Evolutionary conservation across 2,797 vertebrate species (phyloP).

Genomic region (Sebastes minor): DNA sequence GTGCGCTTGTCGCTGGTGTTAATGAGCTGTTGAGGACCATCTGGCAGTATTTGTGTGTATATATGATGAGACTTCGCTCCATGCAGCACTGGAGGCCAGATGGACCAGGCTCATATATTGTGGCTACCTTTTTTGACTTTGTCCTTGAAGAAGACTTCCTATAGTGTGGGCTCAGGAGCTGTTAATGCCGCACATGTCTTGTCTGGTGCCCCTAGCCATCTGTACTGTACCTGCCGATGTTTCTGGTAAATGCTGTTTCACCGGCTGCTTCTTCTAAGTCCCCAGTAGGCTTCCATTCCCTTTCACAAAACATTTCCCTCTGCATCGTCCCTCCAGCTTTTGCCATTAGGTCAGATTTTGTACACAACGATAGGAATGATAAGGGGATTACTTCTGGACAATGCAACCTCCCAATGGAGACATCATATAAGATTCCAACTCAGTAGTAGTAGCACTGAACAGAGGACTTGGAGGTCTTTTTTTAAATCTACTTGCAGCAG

Average conservation of each 20-base stretch:
- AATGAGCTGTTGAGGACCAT: constrained; percentile 48
- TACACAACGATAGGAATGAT: background rate
- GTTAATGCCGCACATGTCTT: background rate
- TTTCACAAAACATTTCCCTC: background rate
- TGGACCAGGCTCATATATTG: constrained; percentile 31
- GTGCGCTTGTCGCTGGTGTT: constrained; percentile 17
- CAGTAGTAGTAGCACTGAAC: background rate
- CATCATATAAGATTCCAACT: background rate
- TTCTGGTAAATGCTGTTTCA: background rate
- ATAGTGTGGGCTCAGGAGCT: background rate
- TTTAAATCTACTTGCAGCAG: background rate
- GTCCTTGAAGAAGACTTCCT: constrained; percentile 6
- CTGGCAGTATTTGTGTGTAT: constrained; percentile 21
- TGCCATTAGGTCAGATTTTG: background rate
- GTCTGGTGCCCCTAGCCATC: background rate
- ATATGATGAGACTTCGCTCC: constrained; percentile 1
- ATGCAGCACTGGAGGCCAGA: constrained; percentile 20
- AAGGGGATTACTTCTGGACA: background rate
- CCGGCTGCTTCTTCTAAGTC: background rate
- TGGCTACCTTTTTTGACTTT: constrained; percentile 4
- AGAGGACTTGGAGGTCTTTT: background rate
- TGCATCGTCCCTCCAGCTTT: background rate
- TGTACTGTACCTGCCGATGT: background rate
- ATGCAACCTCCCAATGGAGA: background rate
- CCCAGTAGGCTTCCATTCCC: background rate